Percentiles rank a stretch among this genome's conserved stretches.
Evolutionary conservation across 92 coral and sea anemone genomes (phyloP).

Genomic region (Zoanthus sociatus): DNA sequence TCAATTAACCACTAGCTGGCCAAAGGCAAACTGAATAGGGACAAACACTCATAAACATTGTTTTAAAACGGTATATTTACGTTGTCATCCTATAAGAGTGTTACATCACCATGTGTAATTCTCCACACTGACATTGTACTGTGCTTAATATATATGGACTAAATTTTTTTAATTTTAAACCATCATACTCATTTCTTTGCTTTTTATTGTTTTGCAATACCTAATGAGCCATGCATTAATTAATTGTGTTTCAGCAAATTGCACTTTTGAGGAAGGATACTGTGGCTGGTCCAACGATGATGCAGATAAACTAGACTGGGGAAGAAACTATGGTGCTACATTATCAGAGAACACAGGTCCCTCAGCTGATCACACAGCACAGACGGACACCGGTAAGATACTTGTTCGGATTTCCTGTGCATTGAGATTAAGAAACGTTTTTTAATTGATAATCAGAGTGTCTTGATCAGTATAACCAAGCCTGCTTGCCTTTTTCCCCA

Average conservation of each 20-base stretch:
- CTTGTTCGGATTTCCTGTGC: no score
- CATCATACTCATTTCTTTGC: background rate
- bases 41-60: no score
- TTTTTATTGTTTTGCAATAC: background rate
- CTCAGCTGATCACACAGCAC: constrained; percentile 71
- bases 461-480: no score
- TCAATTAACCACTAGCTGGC: no score
- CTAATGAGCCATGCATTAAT: background rate
- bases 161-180: background rate
- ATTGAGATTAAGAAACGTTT: background rate
- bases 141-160: no score
- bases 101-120: no score
- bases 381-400: constrained; percentile 47
- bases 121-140: no score
- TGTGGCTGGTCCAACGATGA: constrained; percentile 78
- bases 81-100: no score
- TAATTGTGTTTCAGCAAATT: constrained; percentile 55
- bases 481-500: no score
- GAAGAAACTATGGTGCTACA: constrained; percentile 63
- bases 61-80: no score
- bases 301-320: constrained; percentile 67
- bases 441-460: no score
- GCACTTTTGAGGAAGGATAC: constrained; percentile 75
- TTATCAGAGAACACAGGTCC: constrained; percentile 71
- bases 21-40: no score